Conservation (phyloP, 2,797 vertebrate genomes). For the Acridotheres tristis region DNA sequence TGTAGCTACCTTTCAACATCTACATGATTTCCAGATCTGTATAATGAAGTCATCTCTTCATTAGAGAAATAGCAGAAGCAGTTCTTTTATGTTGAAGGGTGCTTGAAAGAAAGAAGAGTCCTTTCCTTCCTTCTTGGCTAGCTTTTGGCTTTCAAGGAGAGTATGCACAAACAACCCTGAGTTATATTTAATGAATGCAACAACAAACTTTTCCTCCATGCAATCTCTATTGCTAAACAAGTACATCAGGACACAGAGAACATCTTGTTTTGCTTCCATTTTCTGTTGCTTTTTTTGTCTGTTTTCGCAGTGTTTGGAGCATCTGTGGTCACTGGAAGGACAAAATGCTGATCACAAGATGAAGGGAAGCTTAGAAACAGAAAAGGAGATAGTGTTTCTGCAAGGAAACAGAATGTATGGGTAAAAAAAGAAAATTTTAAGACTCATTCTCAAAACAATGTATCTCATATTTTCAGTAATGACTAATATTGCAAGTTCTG, state of each 20-base stretch:
- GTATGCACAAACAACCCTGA: neutral
- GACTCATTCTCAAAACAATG: neutral
- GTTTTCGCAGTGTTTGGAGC: slow-evolving; percentile 9
- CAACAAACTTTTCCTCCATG: slow-evolving; percentile 18
- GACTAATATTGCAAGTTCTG: neutral
- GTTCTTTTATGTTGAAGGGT: slow-evolving; percentile 14
- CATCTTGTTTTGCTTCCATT: slow-evolving; percentile 38
- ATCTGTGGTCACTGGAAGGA: neutral
- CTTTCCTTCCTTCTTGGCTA: slow-evolving; percentile 24
- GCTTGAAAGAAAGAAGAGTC: slow-evolving; percentile 36
- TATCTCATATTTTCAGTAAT: neutral
- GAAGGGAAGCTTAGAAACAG: neutral
- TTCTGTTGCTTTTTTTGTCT: neutral
- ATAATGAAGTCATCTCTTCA: slow-evolving; percentile 32
- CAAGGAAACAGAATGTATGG: neutral
- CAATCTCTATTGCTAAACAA: neutral
- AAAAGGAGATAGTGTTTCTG: neutral
- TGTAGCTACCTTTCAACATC: slow-evolving; percentile 24
- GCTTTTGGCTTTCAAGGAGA: slow-evolving; percentile 35
- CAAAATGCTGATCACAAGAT: slow-evolving; percentile 27
- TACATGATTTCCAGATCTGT: neutral
- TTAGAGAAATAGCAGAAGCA: slow-evolving; percentile 11
- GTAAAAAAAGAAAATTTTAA: neutral
- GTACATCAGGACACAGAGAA: slow-evolving; percentile 9
- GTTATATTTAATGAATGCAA: slow-evolving; percentile 19